These are phyloP conservation scores for Chloropsis hardwickii DNA, from an alignment of 2,113 vertebrate genomes.

Conservation along the genomic window DNA sequence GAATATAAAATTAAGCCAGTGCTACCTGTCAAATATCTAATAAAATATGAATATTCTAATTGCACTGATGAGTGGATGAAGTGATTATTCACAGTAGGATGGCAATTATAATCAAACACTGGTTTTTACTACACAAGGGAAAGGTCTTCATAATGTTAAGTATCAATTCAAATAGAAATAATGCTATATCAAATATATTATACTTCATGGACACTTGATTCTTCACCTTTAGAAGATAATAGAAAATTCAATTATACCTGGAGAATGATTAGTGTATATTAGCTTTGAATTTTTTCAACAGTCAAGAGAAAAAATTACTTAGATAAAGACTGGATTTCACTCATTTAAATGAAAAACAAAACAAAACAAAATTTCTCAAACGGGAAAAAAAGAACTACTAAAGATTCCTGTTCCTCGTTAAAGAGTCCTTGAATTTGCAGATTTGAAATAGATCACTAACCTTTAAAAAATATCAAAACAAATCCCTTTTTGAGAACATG, in stretches of 20 bases:
- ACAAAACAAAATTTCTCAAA: neutral
- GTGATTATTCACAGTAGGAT: neutral
- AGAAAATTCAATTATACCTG: neutral
- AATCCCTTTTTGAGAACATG: neutral
- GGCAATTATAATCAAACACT: constrained; percentile 24
- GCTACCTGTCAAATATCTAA: neutral
- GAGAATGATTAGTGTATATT: neutral
- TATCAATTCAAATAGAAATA: constrained; percentile 11
- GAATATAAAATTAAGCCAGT: neutral
- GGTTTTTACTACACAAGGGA: neutral
- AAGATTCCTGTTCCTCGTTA: neutral
- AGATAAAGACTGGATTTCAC: neutral
- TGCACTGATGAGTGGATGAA: neutral
- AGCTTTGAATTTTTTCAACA: neutral
- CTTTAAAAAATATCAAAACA: neutral
- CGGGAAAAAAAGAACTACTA: neutral
- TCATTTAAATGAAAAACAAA: neutral
- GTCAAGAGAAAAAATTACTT: neutral
- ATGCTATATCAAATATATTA: neutral
- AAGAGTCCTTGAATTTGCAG: neutral
- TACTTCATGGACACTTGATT: neutral
- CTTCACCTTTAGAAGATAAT: neutral
- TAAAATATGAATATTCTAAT: constrained; percentile 21
- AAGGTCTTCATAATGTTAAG: neutral
- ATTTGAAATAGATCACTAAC: neutral